phyloP scores from a whole-genome alignment of 2,797 vertebrate species.

The Rhinophrynus dorsalis region DNA sequence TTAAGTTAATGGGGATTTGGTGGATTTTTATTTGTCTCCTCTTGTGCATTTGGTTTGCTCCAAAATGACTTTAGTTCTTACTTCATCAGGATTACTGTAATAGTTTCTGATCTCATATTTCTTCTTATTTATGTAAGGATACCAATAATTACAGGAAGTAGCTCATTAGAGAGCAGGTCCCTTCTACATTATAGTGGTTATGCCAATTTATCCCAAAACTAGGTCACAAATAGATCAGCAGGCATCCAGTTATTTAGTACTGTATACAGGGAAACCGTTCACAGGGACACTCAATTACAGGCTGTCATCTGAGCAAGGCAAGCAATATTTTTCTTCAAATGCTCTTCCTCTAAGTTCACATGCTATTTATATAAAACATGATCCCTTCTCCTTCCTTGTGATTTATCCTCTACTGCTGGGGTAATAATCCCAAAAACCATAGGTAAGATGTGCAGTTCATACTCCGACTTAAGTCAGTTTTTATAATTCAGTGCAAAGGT shows the following conservation, averaged over 20 bases:
- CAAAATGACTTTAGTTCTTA: background rate
- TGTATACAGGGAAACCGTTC: conserved; percentile 24
- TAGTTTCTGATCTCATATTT: background rate
- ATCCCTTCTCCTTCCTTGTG: background rate
- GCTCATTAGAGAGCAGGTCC: conserved; percentile 37
- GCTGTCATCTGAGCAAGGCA: conserved; percentile 16
- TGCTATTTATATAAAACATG: conserved; percentile 12
- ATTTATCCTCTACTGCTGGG: background rate
- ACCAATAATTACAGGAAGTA: conserved; percentile 22
- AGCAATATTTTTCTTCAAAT: conserved; percentile 29
- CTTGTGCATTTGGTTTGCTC: no score
- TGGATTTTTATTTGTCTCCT: no score
- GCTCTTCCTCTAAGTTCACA: background rate
- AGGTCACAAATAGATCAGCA: conserved; percentile 45
- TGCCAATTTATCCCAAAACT: conserved; percentile 36
- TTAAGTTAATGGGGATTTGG: no score
- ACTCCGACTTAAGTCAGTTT: no score
- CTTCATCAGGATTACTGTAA: no score
- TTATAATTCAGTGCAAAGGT: no score
- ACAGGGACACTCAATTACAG: conserved; percentile 5
- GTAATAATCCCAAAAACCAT: no score
- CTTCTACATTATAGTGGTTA: conserved; percentile 21
- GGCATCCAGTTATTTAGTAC: conserved; percentile 11
- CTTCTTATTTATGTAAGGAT: conserved; percentile 25
- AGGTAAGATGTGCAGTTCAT: no score